A percentile compares a stretch with the other conserved stretches of the same genome.
phyloP scores from a whole-genome alignment of 1,140 invertebrate genomes.

The Phocides pigmalion region DNA sequence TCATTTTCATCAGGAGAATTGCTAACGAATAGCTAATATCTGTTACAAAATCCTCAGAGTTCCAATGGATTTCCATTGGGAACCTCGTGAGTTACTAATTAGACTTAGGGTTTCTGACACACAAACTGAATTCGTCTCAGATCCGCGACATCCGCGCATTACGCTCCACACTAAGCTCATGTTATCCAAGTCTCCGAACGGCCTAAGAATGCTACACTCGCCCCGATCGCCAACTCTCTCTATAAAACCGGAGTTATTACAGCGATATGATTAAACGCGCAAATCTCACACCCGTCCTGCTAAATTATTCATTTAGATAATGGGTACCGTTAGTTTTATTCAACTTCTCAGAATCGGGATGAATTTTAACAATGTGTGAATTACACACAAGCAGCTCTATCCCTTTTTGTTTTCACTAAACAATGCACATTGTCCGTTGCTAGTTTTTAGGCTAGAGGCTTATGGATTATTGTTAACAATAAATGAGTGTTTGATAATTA shows the following conservation, averaged over 20 bases:
- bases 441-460: neutral
- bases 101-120: too few species aligned
- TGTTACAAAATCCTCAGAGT: too few species aligned
- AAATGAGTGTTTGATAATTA: too few species aligned
- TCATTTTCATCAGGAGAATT: too few species aligned
- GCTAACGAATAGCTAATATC: too few species aligned
- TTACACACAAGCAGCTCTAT: slow-evolving; percentile 35
- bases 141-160: too few species aligned
- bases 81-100: too few species aligned
- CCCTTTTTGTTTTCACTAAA: slow-evolving; percentile 14
- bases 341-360: slow-evolving; percentile 43
- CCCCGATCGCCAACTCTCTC: slow-evolving; percentile 30
- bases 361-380: slow-evolving; percentile 22
- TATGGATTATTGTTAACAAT: too few species aligned
- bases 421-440: neutral
- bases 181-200: neutral
- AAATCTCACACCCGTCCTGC: slow-evolving; percentile 49
- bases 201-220: slow-evolving; percentile 13
- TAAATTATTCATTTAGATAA: slow-evolving; percentile 72
- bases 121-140: too few species aligned
- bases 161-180: too few species aligned
- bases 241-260: slow-evolving; percentile 51
- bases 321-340: slow-evolving; percentile 63
- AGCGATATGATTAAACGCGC: slow-evolving; percentile 57
- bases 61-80: too few species aligned